A percentile compares a stretch with the other conserved stretches of the same genome.
Conservation (phyloP, 2,888 invertebrate genomes). For the Girardia tigrina region DNA sequence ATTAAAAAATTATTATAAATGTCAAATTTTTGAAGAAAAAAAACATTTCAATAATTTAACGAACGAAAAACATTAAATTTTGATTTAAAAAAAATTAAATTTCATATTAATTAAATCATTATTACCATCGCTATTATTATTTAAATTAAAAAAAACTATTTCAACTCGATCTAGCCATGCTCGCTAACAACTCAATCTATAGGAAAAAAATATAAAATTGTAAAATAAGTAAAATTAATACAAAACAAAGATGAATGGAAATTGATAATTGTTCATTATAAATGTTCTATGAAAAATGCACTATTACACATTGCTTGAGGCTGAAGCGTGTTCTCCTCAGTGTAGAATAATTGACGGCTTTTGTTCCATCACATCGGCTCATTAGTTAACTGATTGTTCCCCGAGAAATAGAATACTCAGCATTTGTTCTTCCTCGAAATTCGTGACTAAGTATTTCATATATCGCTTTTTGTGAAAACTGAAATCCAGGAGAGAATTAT, state of each 20-base stretch:
- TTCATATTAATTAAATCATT: no score
- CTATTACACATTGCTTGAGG: conserved; percentile 20
- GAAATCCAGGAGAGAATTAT: conserved; percentile 7
- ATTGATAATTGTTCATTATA: conserved; percentile 18
- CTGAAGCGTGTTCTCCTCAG: conserved; percentile 17
- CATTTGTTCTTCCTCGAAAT: conserved; percentile 17
- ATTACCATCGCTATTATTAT: no score
- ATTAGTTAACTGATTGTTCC: conserved; percentile 23
- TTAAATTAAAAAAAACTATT: no score
- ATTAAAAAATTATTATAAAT: no score
- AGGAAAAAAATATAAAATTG: background rate
- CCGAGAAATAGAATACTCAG: conserved; percentile 16
- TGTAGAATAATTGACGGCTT: conserved; percentile 18
- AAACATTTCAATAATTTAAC: no score
- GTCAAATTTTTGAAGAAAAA: no score
- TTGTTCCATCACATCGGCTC: conserved; percentile 23
- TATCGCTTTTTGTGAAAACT: conserved; percentile 17
- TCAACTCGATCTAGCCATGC: background rate
- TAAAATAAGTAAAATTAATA: conserved; percentile 19
- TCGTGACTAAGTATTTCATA: conserved; percentile 18
- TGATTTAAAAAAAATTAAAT: no score
- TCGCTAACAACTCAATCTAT: background rate
- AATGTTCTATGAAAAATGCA: conserved; percentile 23
- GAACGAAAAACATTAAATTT: no score
- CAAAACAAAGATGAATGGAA: conserved; percentile 19